Conservation (phyloP, 2,888 invertebrate genomes). For the Hypercompe scribonia region DNA sequence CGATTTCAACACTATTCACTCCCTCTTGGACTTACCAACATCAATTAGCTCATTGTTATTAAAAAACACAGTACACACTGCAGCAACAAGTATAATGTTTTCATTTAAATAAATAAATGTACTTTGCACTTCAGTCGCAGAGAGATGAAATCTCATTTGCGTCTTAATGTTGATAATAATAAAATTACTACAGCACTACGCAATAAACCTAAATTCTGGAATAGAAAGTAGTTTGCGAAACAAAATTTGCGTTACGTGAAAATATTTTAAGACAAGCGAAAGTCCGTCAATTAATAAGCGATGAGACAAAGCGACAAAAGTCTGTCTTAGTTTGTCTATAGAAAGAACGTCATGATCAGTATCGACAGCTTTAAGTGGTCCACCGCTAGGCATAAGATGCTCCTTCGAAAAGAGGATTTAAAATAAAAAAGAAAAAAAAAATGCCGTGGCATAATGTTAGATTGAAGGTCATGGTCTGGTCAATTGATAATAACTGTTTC, state of each 20-base stretch:
- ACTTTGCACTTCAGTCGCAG: not conserved
- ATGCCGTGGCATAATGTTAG: not conserved
- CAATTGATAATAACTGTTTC: not conserved
- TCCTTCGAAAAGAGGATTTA: no score
- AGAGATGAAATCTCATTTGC: not conserved
- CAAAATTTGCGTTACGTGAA: not conserved
- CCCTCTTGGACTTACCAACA: not conserved
- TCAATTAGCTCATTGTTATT: not conserved
- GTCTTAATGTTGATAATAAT: not conserved
- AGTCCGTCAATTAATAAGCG: not conserved
- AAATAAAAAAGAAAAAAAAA: no score
- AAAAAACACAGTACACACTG: not conserved
- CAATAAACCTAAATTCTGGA: slow-evolving; percentile 1
- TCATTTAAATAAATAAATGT: not conserved
- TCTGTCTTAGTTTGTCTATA: not conserved
- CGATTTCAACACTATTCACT: not conserved
- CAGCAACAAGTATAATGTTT: not conserved
- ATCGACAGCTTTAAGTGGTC: no score
- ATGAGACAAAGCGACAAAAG: not conserved
- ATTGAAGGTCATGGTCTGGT: not conserved
- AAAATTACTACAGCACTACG: not conserved
- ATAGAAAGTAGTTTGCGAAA: not conserved
- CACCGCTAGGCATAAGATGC: no score
- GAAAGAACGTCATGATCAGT: not conserved
- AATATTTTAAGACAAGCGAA: not conserved